phyloP scores from a whole-genome alignment of 2,797 vertebrate species.

The Chiloscyllium punctatum region DNA sequence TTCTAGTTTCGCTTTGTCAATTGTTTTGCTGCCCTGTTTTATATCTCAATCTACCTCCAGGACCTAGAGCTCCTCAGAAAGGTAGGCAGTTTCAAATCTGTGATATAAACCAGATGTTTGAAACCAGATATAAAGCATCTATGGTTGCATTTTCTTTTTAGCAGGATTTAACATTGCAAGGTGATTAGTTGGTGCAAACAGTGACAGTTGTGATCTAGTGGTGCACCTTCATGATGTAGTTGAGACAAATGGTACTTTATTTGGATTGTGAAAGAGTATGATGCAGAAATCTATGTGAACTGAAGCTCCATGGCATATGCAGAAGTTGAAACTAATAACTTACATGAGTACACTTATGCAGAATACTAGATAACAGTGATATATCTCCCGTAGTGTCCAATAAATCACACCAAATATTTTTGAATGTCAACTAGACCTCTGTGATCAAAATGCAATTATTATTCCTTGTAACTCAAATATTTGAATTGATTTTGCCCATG shows the following conservation, averaged over 20 bases:
- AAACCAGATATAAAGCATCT: neutral
- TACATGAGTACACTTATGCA: neutral
- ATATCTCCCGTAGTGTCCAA: neutral
- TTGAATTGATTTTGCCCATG: neutral
- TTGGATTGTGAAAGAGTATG: neutral
- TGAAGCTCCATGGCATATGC: neutral
- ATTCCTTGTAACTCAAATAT: neutral
- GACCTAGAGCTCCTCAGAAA: conserved; percentile 66
- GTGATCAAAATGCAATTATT: neutral
- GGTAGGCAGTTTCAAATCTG: conserved; percentile 49
- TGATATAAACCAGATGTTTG: too few species aligned
- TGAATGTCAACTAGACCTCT: neutral
- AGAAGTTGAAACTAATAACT: neutral
- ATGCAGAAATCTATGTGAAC: neutral
- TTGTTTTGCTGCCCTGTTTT: conserved; percentile 70
- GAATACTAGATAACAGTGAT: neutral
- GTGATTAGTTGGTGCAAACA: neutral
- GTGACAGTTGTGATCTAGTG: too few species aligned
- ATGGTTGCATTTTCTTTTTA: neutral
- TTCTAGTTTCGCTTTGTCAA: conserved; percentile 73
- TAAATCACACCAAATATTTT: neutral
- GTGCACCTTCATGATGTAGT: too few species aligned
- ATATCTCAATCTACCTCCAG: conserved; percentile 71
- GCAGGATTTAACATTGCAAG: neutral
- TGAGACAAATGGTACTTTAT: neutral